Evolutionary conservation across 1,140 invertebrate species (phyloP), one percentile per base, ranked within the genome.

Genomic region (Trachymyrmex septentrionalis): DNA sequence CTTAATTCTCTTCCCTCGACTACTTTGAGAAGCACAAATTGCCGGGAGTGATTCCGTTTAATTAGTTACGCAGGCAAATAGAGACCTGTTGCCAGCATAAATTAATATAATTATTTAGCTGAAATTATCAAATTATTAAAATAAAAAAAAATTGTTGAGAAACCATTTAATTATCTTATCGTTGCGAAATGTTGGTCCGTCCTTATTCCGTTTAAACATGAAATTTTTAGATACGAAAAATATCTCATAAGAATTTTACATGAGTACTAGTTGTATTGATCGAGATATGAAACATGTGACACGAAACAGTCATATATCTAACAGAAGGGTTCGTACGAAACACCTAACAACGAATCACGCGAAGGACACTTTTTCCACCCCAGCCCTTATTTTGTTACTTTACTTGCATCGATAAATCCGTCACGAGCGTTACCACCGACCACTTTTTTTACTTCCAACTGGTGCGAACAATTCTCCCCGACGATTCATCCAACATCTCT

Each of bases 351-450:
- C 53, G 21, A 72, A 72, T 71, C 77, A 81, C 66, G 78, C 77
- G 21, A 81, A 71, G 67, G 66, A 72, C 50, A 30, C n/a, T 82
- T 80, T 80, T 82, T 59, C 12, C 19, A 38, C 34, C 30, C 24
- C 50, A 27, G 59, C 21, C 19, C 53, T 73, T 61, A 82, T 59
- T 72, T 73, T 55, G 64, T 71, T 72, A 72, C 21, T n/a, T 71
- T 81, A 57, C 38, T 81, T n/a, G 34, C 78, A 16, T 67, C 38
- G 53, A 14, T n/a, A 44, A 57, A 27, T 7, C 63, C 30, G 27
- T 78, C 48, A 50, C 75, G 38, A 27, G 19, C 2, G 48, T 72
- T 30, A 27, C 67, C 34, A 48, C 44, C 34, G 16, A 3, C 7
- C 78, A 34, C 24, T 19, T 81, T 53, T 24, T 64, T 19, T n/a